Evolutionary conservation across 1,140 invertebrate species (phyloP), one percentile per base, ranked within the genome.

Genomic region (Helicoverpa zea): DNA sequence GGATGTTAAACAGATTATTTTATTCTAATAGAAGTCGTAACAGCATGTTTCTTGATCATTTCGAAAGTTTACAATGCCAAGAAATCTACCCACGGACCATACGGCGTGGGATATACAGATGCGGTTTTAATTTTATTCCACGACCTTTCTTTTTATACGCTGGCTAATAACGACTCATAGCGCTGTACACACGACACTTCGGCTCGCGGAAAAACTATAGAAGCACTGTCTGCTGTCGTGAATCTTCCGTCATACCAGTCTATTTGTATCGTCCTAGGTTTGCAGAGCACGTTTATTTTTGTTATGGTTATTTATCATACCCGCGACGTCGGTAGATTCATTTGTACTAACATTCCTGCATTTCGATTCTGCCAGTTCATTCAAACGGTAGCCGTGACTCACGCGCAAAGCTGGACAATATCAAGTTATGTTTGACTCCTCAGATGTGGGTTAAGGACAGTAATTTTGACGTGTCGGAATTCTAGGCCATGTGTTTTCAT

Each of bases 321-420:
- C 18, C 29, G 3, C n/a, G 66, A 63, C 14, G 76, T 70, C 4
- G 23, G 18, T 51, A 49, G 14, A 52, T 52, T 61, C 66, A 61
- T 78, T 77, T 68, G 29, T 23, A 47, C 11, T 80, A 82, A 66
- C 61, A 66, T 64, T 73, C 63, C 10, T 86, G 85, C 87, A 90
- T 87, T 89, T 88, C 90, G 90, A 87, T 89, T 88, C 80, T 56
- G 88, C 87, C 61, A 81, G 70, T 88, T 84, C 89, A 92, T 91
- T 91, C 90, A 90, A 86, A 84, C 74, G 30, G 79, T 86, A 81
- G 79, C 81, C 78, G 82, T 91, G 90, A 91, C 66, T 92, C 89
- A 91, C 18, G 54, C 43, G 52, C 23, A 66, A 72, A 64, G 47
- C 74, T 77, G 75, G 61, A 66, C 49, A 66, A 77, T 77, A 77